Percentiles rank a stretch among this genome's conserved stretches.
phyloP scores from a whole-genome alignment of 2,797 vertebrate species.

The Carduelis carduelis region DNA sequence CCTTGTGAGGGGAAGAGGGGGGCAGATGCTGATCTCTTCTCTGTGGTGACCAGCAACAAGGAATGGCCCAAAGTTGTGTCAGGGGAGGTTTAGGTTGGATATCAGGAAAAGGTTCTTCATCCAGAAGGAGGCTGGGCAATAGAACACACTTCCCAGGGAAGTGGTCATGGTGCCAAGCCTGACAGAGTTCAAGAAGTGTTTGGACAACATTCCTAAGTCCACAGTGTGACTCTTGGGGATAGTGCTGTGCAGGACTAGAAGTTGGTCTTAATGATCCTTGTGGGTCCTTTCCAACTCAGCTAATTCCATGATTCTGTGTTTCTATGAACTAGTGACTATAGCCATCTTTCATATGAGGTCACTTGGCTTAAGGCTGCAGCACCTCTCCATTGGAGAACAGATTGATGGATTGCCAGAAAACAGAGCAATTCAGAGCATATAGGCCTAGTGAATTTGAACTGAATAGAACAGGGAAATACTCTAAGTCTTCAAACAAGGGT shows the following conservation, averaged over 20 bases:
- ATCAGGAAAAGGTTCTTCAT: not conserved
- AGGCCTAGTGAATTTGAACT: not conserved
- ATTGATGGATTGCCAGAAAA: not conserved
- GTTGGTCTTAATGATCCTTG: not conserved
- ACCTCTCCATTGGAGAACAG: not conserved
- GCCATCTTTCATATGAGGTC: not conserved
- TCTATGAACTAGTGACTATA: not conserved
- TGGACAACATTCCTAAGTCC: not conserved
- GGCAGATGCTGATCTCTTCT: not conserved
- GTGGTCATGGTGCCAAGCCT: fast-evolving
- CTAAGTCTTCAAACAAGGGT: not conserved
- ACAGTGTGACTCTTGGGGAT: too few relatives aligned
- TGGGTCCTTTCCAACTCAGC: not conserved
- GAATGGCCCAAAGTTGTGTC: not conserved
- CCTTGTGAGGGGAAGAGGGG: not conserved
- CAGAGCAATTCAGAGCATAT: not conserved
- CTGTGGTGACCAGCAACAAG: not conserved
- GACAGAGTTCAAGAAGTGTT: not conserved
- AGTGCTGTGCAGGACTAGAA: not conserved
- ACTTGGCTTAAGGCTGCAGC: not conserved
- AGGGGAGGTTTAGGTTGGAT: not conserved
- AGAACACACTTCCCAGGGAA: not conserved
- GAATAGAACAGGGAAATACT: not conserved
- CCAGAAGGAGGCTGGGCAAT: not conserved
- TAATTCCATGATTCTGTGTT: not conserved